Evolutionary conservation across 2,113 vertebrate species (phyloP).

Genomic region (Tympanuchus pallidicinctus): DNA sequence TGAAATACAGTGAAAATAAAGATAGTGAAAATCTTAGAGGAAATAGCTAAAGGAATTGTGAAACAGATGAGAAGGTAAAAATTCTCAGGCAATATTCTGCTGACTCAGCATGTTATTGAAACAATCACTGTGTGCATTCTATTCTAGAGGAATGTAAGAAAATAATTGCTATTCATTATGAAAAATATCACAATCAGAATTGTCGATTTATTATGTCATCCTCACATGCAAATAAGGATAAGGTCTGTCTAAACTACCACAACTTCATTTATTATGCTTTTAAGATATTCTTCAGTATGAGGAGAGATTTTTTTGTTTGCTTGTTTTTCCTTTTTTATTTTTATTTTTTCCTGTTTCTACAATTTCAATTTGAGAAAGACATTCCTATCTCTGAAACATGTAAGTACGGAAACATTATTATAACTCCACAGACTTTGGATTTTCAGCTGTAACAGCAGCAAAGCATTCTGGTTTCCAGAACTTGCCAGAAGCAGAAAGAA

Average conservation of each 20-base stretch:
- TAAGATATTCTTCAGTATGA: background rate
- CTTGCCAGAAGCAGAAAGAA: background rate
- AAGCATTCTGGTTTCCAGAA: slow-evolving; percentile 2
- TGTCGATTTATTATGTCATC: background rate
- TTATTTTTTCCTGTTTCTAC: slow-evolving; percentile 5
- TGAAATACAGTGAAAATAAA: background rate
- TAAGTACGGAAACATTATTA: background rate
- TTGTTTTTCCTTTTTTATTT: background rate
- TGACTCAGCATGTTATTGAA: background rate
- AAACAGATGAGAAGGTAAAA: slow-evolving; percentile 11
- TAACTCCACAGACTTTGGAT: background rate
- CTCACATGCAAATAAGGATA: fast-evolving
- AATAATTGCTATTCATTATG: background rate
- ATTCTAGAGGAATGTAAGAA: background rate
- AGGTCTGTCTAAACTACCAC: background rate
- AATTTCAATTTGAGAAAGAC: background rate
- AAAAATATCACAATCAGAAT: background rate
- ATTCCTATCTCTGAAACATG: background rate
- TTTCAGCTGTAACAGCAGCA: slow-evolving; percentile 25
- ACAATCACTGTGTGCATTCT: background rate
- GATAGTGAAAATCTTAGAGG: background rate
- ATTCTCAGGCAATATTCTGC: background rate
- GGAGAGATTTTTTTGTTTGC: background rate
- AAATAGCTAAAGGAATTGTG: background rate
- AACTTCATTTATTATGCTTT: background rate